Percentiles rank a stretch among this genome's conserved stretches.
Evolutionary conservation across 2,797 vertebrate genomes (phyloP).

Genomic region (Micropoecilia bifurca): DNA sequence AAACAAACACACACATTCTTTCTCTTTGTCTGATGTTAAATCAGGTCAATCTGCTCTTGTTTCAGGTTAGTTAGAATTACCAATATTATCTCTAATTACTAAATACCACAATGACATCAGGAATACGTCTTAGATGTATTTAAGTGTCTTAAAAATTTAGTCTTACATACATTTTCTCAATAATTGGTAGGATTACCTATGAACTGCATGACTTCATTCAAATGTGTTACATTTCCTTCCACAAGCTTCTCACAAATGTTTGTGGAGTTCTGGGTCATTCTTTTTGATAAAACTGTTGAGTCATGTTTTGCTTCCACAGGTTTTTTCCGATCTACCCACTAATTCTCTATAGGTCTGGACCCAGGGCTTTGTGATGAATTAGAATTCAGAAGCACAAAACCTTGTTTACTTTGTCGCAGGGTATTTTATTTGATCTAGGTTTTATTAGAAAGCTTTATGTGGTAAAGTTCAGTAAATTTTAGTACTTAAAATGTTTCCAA

Average conservation of each 20-base stretch:
- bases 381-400: background rate
- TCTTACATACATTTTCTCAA: background rate
- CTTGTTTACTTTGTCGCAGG: background rate
- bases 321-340: background rate
- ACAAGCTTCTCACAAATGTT: background rate
- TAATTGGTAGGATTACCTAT: background rate
- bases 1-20: background rate
- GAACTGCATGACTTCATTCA: background rate
- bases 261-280: background rate
- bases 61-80: background rate
- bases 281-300: background rate
- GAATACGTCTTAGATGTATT: background rate
- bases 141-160: background rate
- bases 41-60: background rate
- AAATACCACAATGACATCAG: background rate
- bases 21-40: background rate
- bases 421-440: background rate
- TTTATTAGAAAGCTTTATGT: background rate
- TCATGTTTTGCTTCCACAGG: background rate
- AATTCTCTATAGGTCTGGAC: background rate
- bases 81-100: background rate
- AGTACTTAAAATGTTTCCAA: background rate
- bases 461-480: background rate
- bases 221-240: background rate
- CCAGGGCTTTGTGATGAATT: background rate